Evolutionary conservation across 2,888 invertebrate genomes (phyloP), one percentile per base, ranked within the genome.

Genomic region (Trachelus stipa): DNA sequence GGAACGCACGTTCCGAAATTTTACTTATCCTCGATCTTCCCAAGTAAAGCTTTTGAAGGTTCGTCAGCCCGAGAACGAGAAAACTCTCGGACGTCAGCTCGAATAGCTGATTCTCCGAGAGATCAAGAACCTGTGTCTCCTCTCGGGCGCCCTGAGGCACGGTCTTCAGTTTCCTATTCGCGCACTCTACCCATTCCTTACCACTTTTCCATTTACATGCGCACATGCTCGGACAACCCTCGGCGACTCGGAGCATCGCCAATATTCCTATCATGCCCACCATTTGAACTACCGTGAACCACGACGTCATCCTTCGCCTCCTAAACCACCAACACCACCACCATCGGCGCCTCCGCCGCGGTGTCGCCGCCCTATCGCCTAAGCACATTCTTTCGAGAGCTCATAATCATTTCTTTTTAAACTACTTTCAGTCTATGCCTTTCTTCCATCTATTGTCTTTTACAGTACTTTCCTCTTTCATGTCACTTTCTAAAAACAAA

Each of bases 201-300:
- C 98, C 98, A 89, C 96, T 96, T 91, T 97, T 97, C 98, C 98
- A 98, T 91, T 97, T 97, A 93, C 98, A 98, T 79, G 94, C 93
- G 91, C 98, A 98, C 83, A 95, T 94, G 68, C 94, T 92, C 35
- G 97, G 97, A 90, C 97, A 97, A 76, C 94, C 93, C 78, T 86
- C 85, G 68, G 15, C 40, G 15, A 40, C 40, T 40, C 12, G 40
- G 4, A 83, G 78, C 71, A 82, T 76, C 68, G 77, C 81, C 73
- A 81, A 12, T 40, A 40, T 40, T 40, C 40, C 40, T 15, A 40
- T 40, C 15, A 40, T 40, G 15, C 15, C 40, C 1, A 40, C 40
- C 15, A 40, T 40, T 40, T 40, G 40, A 40, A 81, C 87, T 34
- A 77, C 69, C n/a, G 82, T 81, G 76, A 82, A 83, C 77, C 56